Conservation (phyloP, 1,140 invertebrate species). For the Teleopsis dalmanni region DNA sequence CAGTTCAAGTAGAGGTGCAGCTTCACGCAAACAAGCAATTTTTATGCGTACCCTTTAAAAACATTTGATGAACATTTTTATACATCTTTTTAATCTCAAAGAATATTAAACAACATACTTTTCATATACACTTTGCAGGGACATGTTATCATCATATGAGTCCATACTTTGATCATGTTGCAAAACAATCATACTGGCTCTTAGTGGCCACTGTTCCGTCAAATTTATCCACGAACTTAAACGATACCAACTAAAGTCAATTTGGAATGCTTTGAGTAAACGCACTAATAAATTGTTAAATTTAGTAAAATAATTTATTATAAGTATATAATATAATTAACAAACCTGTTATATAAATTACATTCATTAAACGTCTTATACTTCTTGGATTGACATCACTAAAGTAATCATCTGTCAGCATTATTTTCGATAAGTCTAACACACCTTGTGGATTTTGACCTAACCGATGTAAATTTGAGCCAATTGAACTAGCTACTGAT, state of each 20-base stretch:
- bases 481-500: constrained; percentile 81
- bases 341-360: constrained; percentile 88
- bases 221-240: constrained; percentile 96
- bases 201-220: constrained; percentile 97
- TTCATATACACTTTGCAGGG: constrained; percentile 83
- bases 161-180: constrained; percentile 87
- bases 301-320: not conserved
- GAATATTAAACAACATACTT: constrained; percentile 58
- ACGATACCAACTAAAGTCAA: constrained; percentile 98
- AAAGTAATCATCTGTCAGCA: constrained; percentile 91
- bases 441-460: constrained; percentile 52
- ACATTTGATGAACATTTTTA: not conserved
- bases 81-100: not conserved
- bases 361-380: constrained; percentile 94
- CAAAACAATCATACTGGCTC: constrained; percentile 94
- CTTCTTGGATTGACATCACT: constrained; percentile 95
- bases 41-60: constrained; percentile 62
- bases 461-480: constrained; percentile 73
- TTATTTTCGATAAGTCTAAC: constrained; percentile 73
- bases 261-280: constrained; percentile 93
- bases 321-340: not conserved
- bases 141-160: constrained; percentile 73
- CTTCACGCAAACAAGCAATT: constrained; percentile 77
- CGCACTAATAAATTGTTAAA: constrained; percentile 60
- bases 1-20: constrained; percentile 80